A percentile compares a stretch with the other conserved stretches of the same genome.
phyloP scores from a whole-genome alignment of 2,797 vertebrate species.

The Acanthurus lineatus region DNA sequence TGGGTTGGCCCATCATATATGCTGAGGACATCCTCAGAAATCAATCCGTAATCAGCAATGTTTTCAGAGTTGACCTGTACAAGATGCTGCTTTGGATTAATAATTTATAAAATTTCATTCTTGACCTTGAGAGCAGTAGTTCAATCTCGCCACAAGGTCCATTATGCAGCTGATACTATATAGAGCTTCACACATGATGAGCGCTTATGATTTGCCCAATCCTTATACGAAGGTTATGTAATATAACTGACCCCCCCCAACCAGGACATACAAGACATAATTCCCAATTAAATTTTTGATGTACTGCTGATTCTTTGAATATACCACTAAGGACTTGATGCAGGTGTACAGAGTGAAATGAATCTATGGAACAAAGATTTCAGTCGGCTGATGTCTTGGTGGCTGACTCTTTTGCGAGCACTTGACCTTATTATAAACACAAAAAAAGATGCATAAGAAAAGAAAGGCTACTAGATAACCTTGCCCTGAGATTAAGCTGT shows the following conservation, averaged over 20 bases:
- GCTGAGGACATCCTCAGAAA: neutral
- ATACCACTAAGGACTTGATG: constrained; percentile 21
- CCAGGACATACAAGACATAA: constrained; percentile 35
- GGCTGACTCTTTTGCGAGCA: constrained; percentile 14
- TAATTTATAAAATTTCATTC: neutral
- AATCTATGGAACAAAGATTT: neutral
- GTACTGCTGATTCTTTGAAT: constrained; percentile 9
- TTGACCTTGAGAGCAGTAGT: neutral
- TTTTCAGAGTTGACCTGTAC: neutral
- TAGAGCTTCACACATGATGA: constrained; percentile 10
- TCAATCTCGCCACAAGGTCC: neutral
- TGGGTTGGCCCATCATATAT: neutral
- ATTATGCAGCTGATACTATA: too few species aligned
- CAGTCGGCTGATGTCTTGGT: constrained; percentile 9
- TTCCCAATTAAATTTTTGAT: constrained; percentile 26
- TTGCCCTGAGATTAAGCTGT: constrained; percentile 18
- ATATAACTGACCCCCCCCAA: neutral
- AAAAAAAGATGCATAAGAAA: constrained; percentile 38
- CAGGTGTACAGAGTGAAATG: constrained; percentile 12
- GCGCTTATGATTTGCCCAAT: too few species aligned
- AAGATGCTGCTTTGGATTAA: neutral
- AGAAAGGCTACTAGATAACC: constrained; percentile 28
- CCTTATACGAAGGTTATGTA: neutral
- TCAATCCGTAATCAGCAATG: neutral
- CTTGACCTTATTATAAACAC: constrained; percentile 40